phyloP scores from a whole-genome alignment of 1,140 invertebrate species.

The Bombus affinis region DNA sequence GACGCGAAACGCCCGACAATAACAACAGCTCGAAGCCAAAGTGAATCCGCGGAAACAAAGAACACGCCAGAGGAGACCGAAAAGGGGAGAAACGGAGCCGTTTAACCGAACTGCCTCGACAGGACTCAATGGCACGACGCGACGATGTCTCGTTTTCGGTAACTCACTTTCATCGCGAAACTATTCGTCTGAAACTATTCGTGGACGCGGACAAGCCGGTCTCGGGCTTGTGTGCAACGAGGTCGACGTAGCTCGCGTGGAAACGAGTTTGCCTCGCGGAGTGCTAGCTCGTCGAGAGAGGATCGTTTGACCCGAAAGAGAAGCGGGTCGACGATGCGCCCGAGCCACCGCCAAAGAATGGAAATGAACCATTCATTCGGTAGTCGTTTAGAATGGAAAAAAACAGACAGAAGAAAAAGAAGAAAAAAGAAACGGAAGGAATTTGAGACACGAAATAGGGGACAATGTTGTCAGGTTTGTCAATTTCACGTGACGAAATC shows the following conservation, averaged over 20 bases:
- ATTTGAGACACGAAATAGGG: conserved; percentile 10
- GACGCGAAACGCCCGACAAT: conserved; percentile 11
- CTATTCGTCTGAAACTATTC: conserved; percentile 16
- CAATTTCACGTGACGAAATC: conserved; percentile 46
- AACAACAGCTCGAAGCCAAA: neutral
- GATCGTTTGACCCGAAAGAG: conserved; percentile 66
- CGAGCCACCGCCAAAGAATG: conserved; percentile 36
- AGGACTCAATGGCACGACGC: conserved; percentile 14
- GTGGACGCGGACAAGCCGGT: neutral
- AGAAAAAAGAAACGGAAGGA: neutral
- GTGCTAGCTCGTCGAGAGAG: conserved; percentile 44
- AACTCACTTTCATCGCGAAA: conserved; percentile 69
- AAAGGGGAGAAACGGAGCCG: neutral
- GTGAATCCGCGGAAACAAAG: neutral
- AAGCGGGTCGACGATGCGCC: conserved; percentile 46
- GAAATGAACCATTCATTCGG: conserved; percentile 59
- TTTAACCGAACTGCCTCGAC: conserved; percentile 4
- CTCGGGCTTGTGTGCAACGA: conserved; percentile 37
- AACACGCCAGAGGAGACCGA: too few relatives aligned
- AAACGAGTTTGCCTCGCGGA: conserved; percentile 57
- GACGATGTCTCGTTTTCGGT: conserved; percentile 64
- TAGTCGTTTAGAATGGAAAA: conserved; percentile 29
- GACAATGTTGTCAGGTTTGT: conserved; percentile 50
- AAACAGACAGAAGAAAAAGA: neutral
- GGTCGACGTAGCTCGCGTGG: conserved; percentile 60